Conservation (phyloP, 2,888 invertebrate species). For the Rhingia rostrata region DNA sequence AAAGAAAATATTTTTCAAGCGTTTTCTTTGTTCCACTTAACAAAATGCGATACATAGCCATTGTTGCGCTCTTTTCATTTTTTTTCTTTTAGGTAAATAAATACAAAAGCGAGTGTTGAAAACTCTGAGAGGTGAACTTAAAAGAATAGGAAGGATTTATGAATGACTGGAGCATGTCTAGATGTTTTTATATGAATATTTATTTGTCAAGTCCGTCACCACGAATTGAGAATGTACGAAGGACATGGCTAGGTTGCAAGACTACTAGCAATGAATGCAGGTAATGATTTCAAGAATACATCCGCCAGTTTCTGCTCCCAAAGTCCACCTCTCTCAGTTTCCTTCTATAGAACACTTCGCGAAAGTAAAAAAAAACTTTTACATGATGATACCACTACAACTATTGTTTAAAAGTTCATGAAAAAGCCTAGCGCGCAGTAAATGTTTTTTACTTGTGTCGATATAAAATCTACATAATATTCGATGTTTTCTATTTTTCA, state of each 20-base stretch:
- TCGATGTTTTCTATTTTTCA: slow-evolving; percentile 62
- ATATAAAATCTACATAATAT: slow-evolving; percentile 75
- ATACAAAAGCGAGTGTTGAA: not conserved
- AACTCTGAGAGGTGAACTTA: not conserved
- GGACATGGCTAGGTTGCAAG: too few species aligned
- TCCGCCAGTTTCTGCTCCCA: too few species aligned
- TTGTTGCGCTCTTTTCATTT: slow-evolving; percentile 28
- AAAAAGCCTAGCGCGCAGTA: slow-evolving; percentile 25
- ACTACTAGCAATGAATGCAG: too few species aligned
- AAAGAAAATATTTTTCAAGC: slow-evolving; percentile 42
- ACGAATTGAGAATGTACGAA: too few species aligned
- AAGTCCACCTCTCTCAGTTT: not conserved
- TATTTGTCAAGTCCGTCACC: too few species aligned
- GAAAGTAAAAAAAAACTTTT: not conserved
- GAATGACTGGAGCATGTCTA: too few species aligned
- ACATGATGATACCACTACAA: slow-evolving; percentile 1
- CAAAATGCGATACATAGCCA: slow-evolving; percentile 11
- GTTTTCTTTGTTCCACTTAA: slow-evolving; percentile 22
- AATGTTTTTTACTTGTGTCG: slow-evolving; percentile 47
- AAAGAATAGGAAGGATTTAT: too few species aligned
- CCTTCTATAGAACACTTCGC: slow-evolving; percentile 14
- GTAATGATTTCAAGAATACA: too few species aligned
- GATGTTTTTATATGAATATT: too few species aligned
- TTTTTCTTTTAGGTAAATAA: slow-evolving; percentile 21
- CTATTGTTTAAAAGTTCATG: slow-evolving; percentile 25